Evolutionary conservation across 2,888 invertebrate species (phyloP), one percentile per base, ranked within the genome.

Genomic region (Emmelina monodactyla): DNA sequence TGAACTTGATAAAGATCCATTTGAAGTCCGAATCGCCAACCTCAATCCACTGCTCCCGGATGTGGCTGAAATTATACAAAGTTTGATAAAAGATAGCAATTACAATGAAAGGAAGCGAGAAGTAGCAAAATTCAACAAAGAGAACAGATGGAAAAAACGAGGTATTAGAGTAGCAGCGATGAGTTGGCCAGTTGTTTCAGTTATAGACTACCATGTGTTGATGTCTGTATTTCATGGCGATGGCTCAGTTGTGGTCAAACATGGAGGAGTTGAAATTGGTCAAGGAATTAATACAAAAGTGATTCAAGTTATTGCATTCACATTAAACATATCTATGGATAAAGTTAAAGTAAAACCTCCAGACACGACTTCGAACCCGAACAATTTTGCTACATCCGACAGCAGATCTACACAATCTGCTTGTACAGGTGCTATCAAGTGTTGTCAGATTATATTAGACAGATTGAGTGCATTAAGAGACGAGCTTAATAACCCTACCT

Each of bases 241-340:
- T 56, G 91, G 86, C 1, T 84, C 86, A 1, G 88, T 94, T 1
- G 80, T 85, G 0, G 69, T 93, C 5, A 69, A 83, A 2, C 90
- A 91, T 46, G 88, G 88, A 10, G 90, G 88, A 1, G 72, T 88
- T 16, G 90, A 91, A 73, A 84, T 88, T 53, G 94, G 94, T 0
- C 94, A 94, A 71, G 93, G 93, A 7, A 82, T 91, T 31, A 71
- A 91, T 44, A 91, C 90, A 1, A 72, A 85, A 83, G 83, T 85
- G 1, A 82, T 83, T 3, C 88, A 89, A 72, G 83, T 86, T 2
- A 62, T 68, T 3, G 89, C 90, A 0, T 83, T 86, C 50, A 83
- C 83, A 2, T 66, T 91, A 1, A 86, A 85, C 1, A 85, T 91
- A 37, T 75, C 86, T 2, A 43, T 90, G 28, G 82, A 85, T 0